Evolutionary conservation across 2,797 vertebrate genomes (phyloP), one percentile per base, ranked within the genome.

Genomic region (Typhlichthys subterraneus): DNA sequence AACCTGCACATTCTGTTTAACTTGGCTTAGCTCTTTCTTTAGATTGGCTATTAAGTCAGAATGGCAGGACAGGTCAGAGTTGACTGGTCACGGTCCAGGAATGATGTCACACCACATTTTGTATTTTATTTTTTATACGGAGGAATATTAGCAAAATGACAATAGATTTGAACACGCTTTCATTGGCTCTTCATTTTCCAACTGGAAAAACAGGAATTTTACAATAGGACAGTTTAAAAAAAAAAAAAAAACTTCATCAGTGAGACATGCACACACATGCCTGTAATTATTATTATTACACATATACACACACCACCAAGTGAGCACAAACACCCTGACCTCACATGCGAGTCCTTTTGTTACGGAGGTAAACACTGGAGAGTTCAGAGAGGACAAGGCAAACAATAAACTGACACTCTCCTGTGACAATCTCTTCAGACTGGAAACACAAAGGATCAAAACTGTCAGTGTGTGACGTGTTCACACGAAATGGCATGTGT

Each of bases 361-460:
- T 85, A 69, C 69, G 52, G 69, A 75, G 73, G 81, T 87, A 89
- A 87, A 90, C 87, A 88, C 79, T 63, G 66, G 77, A 76, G 68
- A 73, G 70, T 62, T 61, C 55, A 61, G 53, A 75, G 64, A 70
- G 64, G 67, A 87, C 82, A 62, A 67, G 76, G 62, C 76, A 86
- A 85, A 85, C 87, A 84, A 79, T 82, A 81, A 73, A 82, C 78
- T 69, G 72, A 87, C 85, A 78, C 81, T 81, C 79, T 77, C 71
- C 75, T 3, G 31, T 77, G 72, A 81, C 72, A 63, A 74, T 78
- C 45, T 89, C 76, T 89, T 87, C 87, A 79, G 76, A 87, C 78
- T 86, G 85, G 74, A 85, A 88, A 87, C 79, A 85, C 67, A 76
- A 77, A 77, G 46, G 65, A 78, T 31, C 47, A 53, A 67, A 67